Percentiles rank a stretch among this genome's conserved stretches.
phyloP scores from a whole-genome alignment of 2,113 vertebrate species.

The Xenopus tropicalis region UCB_Xtro_10.0 CM004446.2:15215501-15216000 shows the following conservation, averaged over 20 bases:
- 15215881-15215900: too few relatives aligned
- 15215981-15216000: too few relatives aligned
- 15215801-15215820: too few relatives aligned
- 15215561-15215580: neutral
- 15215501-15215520: conserved; percentile 86
- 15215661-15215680: conserved; percentile 93
- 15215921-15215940: too few relatives aligned
- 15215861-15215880: too few relatives aligned
- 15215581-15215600: conserved; percentile 29
- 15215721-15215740: conserved; percentile 91
- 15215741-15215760: neutral
- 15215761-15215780: neutral
- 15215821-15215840: too few relatives aligned
- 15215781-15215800: too few relatives aligned
- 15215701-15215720: conserved; percentile 94
- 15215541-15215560: conserved; percentile 66
- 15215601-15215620: neutral
- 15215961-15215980: too few relatives aligned
- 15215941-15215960: too few relatives aligned
- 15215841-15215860: too few relatives aligned
- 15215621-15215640: conserved; percentile 76
- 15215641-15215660: conserved; percentile 97
- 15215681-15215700: conserved; percentile 88
- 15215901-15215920: too few relatives aligned
- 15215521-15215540: conserved; percentile 90